Evolutionary conservation across 2,113 vertebrate species (phyloP).

Genomic region (Eurypyga helias): DNA sequence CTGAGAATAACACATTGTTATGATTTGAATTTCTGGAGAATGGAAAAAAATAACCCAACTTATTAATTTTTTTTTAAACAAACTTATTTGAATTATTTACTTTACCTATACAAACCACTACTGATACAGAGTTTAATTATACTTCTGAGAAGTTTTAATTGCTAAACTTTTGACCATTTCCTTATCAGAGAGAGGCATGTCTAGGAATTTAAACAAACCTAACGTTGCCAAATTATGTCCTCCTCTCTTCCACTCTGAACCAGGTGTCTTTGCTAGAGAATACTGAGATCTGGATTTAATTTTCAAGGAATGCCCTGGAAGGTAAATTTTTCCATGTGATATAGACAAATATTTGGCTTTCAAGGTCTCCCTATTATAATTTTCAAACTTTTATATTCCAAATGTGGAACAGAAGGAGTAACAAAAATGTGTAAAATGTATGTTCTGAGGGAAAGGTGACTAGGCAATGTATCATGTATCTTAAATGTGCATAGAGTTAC

Average conservation of each 20-base stretch:
- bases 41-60: neutral
- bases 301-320: neutral
- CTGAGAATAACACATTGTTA: neutral
- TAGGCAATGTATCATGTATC: neutral
- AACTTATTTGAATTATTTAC: neutral
- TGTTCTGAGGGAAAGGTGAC: neutral
- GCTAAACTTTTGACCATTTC: neutral
- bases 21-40: neutral
- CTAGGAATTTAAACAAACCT: neutral
- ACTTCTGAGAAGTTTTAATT: neutral
- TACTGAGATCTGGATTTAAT: neutral
- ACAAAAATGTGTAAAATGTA: neutral
- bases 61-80: neutral
- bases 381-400: constrained; percentile 1
- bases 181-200: neutral
- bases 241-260: neutral
- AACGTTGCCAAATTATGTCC: neutral
- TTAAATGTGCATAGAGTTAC: neutral
- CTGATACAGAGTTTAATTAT: neutral
- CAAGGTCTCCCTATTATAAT: neutral
- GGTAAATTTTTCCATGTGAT: neutral
- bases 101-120: neutral
- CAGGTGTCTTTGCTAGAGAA: neutral
- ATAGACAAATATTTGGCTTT: neutral
- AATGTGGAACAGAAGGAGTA: neutral